A percentile compares a stretch with the other conserved stretches of the same genome.
phyloP scores from a whole-genome alignment of 2,888 invertebrate genomes.

The Ametastegia equiseti region DNA sequence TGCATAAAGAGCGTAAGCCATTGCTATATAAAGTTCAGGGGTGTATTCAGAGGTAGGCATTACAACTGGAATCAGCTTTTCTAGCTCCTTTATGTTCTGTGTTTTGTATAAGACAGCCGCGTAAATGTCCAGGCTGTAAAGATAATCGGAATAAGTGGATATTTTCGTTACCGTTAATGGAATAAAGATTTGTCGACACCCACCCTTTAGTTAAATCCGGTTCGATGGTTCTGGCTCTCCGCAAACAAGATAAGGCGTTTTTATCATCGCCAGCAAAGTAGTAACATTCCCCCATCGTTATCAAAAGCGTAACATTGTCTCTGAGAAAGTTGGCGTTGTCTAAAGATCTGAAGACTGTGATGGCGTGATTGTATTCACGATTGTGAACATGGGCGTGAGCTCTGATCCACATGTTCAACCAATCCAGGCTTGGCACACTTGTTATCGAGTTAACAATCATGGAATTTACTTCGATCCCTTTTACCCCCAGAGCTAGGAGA shows the following conservation, averaged over 20 bases:
- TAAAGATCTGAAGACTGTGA: slow-evolving; percentile 82
- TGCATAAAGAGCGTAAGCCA: slow-evolving; percentile 84
- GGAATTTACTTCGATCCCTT: slow-evolving; percentile 86
- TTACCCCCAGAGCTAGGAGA: slow-evolving; percentile 83
- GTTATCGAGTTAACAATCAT: slow-evolving; percentile 81
- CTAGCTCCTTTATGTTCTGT: slow-evolving; percentile 80
- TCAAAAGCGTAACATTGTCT: slow-evolving; percentile 83
- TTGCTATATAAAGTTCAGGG: slow-evolving; percentile 86
- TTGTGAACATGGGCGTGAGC: slow-evolving; percentile 82
- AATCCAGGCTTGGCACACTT: slow-evolving; percentile 73
- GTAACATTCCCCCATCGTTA: slow-evolving; percentile 85
- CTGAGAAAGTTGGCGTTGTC: slow-evolving; percentile 82
- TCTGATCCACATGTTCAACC: slow-evolving; percentile 82
- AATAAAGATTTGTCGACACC: slow-evolving; percentile 33
- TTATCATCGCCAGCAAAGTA: slow-evolving; percentile 85
- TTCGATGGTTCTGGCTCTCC: slow-evolving; percentile 74
- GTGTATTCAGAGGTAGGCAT: slow-evolving; percentile 77
- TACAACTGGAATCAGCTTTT: slow-evolving; percentile 79
- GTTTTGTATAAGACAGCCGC: slow-evolving; percentile 81
- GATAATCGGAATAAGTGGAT: slow-evolving; percentile 71
- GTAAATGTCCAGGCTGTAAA: slow-evolving; percentile 82
- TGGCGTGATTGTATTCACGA: slow-evolving; percentile 83
- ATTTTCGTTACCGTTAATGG: slow-evolving; percentile 1
- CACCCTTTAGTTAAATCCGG: slow-evolving; percentile 72
- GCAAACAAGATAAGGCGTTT: slow-evolving; percentile 80